These are phyloP conservation scores for Vombatus ursinus DNA, from an alignment of 2,113 vertebrate genomes.

Conservation along the genomic window DNA sequence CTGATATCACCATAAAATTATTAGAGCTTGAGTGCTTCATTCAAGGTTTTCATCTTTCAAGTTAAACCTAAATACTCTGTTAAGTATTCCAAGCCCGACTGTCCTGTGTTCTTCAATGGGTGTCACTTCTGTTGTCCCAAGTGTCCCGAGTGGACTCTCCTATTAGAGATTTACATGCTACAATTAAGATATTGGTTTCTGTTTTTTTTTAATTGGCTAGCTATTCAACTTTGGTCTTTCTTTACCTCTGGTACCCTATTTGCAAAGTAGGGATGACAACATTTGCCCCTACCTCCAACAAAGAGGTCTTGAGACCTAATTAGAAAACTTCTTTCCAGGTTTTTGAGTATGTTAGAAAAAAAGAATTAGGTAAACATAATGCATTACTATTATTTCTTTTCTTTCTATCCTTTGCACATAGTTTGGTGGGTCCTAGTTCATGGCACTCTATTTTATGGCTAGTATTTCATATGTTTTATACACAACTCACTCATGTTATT, in stretches of 20 bases:
- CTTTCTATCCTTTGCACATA: neutral
- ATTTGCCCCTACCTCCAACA: neutral
- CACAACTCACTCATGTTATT: neutral
- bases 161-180: neutral
- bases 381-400: conserved; percentile 27
- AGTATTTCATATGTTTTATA: neutral
- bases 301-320: neutral
- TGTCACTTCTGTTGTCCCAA: conserved; percentile 19
- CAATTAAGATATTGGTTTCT: neutral
- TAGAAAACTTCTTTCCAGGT: conserved; percentile 43
- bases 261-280: neutral
- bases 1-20: neutral
- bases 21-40: conserved; percentile 8
- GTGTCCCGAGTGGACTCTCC: neutral
- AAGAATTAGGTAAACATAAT: conserved; percentile 1
- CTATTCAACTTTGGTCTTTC: neutral
- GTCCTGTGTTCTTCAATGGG: neutral
- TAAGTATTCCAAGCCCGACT: neutral
- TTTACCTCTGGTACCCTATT: neutral
- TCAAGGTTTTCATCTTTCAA: neutral
- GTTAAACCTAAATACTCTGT: conserved; percentile 21
- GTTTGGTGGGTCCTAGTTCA: neutral
- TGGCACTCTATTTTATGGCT: neutral
- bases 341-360: neutral
- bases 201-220: neutral